Conservation (phyloP, 2,888 invertebrate species). For the Amiota communis region DNA sequence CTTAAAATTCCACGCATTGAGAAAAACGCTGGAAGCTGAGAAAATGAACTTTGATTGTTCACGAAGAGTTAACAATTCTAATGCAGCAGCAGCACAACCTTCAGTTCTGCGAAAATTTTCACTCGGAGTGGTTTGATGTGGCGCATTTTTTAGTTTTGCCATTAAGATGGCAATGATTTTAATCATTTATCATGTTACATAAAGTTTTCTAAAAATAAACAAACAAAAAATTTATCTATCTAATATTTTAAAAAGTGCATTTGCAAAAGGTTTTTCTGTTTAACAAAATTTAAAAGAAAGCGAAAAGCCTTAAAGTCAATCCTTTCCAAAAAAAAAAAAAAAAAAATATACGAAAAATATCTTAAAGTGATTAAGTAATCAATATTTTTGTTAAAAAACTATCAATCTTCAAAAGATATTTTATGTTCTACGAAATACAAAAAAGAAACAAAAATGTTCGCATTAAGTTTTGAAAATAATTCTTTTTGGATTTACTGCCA, state of each 20-base stretch:
- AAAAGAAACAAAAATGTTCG: no score
- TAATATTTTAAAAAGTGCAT: constrained; percentile 1
- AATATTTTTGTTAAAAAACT: background rate
- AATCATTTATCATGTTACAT: background rate
- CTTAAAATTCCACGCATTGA: background rate
- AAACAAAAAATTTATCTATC: background rate
- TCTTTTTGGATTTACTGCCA: no score
- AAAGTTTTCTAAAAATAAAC: background rate
- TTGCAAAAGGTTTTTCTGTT: background rate
- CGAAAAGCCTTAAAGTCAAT: constrained; percentile 29
- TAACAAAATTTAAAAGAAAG: background rate
- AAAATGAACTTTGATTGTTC: background rate
- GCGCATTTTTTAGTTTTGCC: background rate
- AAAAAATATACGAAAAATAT: no score
- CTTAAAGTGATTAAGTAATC: constrained; percentile 4
- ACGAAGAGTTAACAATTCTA: constrained; percentile 1
- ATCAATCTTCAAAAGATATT: no score
- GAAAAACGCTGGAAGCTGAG: constrained; percentile 1
- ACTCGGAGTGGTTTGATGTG: background rate
- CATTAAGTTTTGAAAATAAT: no score
- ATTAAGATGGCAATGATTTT: background rate
- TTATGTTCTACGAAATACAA: no score
- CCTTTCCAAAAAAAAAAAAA: constrained; percentile 29
- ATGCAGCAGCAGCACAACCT: background rate
- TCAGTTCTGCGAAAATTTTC: constrained; percentile 12